These are phyloP conservation scores for Drosophila ercepeae DNA, from an alignment of 1,140 invertebrate species.

Conservation along the genomic window DNA sequence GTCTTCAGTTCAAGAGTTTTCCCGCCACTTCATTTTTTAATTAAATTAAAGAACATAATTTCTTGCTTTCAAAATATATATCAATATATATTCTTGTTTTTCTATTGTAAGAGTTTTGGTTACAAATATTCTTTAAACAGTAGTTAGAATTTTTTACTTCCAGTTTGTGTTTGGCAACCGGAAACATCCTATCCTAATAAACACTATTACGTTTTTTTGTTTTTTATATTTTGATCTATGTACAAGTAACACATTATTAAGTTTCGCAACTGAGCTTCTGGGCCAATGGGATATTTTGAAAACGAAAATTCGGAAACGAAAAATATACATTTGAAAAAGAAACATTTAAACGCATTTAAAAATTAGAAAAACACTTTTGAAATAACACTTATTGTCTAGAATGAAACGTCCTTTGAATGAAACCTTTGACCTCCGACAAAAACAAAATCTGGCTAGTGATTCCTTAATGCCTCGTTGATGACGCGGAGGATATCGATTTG, in stretches of 20 bases:
- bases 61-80: slow-evolving; percentile 30
- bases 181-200: slow-evolving; percentile 50
- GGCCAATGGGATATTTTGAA: slow-evolving; percentile 10
- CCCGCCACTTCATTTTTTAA: too few relatives aligned
- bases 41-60: too few relatives aligned
- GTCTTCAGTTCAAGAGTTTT: neutral
- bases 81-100: slow-evolving; percentile 27
- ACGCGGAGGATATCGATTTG: slow-evolving; percentile 79
- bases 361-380: slow-evolving; percentile 45
- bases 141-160: slow-evolving; percentile 34
- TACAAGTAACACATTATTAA: slow-evolving; percentile 34
- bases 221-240: slow-evolving; percentile 29
- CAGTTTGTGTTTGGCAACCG: slow-evolving; percentile 9
- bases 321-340: slow-evolving; percentile 3
- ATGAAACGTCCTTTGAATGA: slow-evolving; percentile 46
- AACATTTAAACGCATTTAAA: slow-evolving; percentile 29
- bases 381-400: slow-evolving; percentile 69
- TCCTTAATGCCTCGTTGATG: slow-evolving; percentile 72
- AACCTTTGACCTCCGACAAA: slow-evolving; percentile 24
- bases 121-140: slow-evolving; percentile 18
- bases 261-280: slow-evolving; percentile 12
- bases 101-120: slow-evolving; percentile 35
- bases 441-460: slow-evolving; percentile 48
- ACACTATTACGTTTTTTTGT: slow-evolving; percentile 22
- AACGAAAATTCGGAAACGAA: slow-evolving; percentile 25